phyloP scores from a whole-genome alignment of 2,888 invertebrate genomes.

The Diarsia mendica region DNA sequence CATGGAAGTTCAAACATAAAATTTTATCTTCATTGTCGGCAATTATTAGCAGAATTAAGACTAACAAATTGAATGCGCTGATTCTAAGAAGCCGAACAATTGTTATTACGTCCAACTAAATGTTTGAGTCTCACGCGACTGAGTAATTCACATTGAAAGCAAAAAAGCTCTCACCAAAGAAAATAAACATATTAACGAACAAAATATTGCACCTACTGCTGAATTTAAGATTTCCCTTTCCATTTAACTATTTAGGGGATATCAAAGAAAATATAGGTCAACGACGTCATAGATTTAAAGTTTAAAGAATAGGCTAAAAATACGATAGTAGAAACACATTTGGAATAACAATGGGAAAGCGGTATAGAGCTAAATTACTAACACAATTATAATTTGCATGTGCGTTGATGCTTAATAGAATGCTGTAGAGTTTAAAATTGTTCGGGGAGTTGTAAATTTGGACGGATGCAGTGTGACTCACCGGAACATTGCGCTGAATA shows the following conservation, averaged over 20 bases:
- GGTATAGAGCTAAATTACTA: slow-evolving; percentile 64
- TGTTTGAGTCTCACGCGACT: slow-evolving; percentile 54
- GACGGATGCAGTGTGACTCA: slow-evolving; percentile 82
- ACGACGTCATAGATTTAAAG: slow-evolving; percentile 74
- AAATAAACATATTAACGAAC: neutral
- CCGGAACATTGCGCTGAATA: slow-evolving; percentile 83
- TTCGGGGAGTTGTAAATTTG: slow-evolving; percentile 32
- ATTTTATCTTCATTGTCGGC: slow-evolving; percentile 53
- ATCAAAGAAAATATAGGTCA: slow-evolving; percentile 76
- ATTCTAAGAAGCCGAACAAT: slow-evolving; percentile 59
- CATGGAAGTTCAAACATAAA: slow-evolving; percentile 55
- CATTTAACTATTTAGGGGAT: slow-evolving; percentile 41
- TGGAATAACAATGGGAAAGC: slow-evolving; percentile 80
- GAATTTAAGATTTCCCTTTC: slow-evolving; percentile 17
- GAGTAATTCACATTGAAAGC: slow-evolving; percentile 35
- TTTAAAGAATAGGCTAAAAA: slow-evolving; percentile 76
- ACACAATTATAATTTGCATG: slow-evolving; percentile 38
- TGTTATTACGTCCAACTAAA: slow-evolving; percentile 42
- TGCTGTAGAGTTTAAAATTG: slow-evolving; percentile 58
- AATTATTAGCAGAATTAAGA: slow-evolving; percentile 62
- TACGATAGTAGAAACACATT: slow-evolving; percentile 72
- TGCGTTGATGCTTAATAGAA: slow-evolving; percentile 44
- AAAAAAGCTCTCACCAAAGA: slow-evolving; percentile 15
- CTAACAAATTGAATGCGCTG: slow-evolving; percentile 56
- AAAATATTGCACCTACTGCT: neutral